A percentile compares a stretch with the other conserved stretches of the same genome.
These are phyloP conservation scores for Platysternon megacephalum DNA, from an alignment of 2,113 vertebrate genomes.

Conservation along the genomic window DNA sequence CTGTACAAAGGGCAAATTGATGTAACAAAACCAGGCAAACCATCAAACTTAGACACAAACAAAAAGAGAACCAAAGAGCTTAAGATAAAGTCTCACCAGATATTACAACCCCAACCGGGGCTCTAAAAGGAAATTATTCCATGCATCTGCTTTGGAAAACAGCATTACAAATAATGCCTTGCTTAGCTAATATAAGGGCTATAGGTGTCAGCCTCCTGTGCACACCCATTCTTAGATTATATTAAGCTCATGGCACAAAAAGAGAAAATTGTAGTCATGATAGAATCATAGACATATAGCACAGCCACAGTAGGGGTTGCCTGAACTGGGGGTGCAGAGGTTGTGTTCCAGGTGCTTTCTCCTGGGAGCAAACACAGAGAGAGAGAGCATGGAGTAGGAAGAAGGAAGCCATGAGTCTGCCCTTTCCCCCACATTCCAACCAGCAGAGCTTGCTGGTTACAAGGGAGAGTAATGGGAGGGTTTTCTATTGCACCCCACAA, in stretches of 20 bases:
- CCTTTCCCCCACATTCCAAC: neutral
- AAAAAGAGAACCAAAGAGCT: neutral
- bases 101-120: neutral
- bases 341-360: fast-evolving
- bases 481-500: neutral
- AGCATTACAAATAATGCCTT: fast-evolving
- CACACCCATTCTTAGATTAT: neutral
- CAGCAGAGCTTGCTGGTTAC: neutral
- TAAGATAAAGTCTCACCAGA: neutral
- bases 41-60: neutral
- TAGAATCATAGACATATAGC: neutral
- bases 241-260: neutral
- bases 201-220: neutral
- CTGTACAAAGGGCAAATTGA: neutral
- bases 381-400: neutral
- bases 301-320: fast-evolving
- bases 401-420: neutral
- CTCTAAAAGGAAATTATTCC: neutral
- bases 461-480: neutral
- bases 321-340: neutral
- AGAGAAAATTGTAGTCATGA: neutral
- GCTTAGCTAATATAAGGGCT: neutral
- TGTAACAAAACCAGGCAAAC: neutral
- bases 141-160: neutral
- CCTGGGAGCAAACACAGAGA: neutral